Evolutionary conservation across 2,797 vertebrate genomes (phyloP), one percentile per base, ranked within the genome.

Genomic region (Coreius guichenoti): DNA sequence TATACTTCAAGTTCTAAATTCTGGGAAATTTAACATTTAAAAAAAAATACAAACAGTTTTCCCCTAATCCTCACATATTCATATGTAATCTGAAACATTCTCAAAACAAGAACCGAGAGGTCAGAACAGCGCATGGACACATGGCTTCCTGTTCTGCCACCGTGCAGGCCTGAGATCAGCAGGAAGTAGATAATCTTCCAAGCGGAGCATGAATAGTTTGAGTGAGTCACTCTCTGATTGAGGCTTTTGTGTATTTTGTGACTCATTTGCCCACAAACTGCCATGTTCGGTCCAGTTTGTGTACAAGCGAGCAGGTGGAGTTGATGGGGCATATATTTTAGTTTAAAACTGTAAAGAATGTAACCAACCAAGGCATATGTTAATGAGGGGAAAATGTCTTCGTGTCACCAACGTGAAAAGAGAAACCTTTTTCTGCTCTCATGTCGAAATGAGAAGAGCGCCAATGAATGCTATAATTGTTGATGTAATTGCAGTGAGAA

Each of bases 111-210:
- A 31, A 19, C 29, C 12, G 8, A 9, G 56, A 29, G n/a, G 23
- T 45, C 76, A 43, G 9, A 5, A 11, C 56, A 45, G 36, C n/a
- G 21, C 31, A 43, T 70, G 65, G 80, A 87, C 80, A 51, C 80
- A 47, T n/a, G 36, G 80, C 86, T 86, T 84, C 83, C 87, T 88
- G 86, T 72, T 39, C 13, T 80, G 69, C 58, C 83, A 76, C 74
- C 14, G 82, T 76, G 83, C 45, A 63, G 39, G 31, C 14, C 39
- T 39, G 70, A 82, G 76, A 74, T 80, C 33, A 76, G 74, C 89
- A 89, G 89, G 88, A 91, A 91, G 78, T 68, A 73, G 84, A 80
- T 90, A 89, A 91, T 88, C 87, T 89, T 87, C 70, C 85, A 76
- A 45, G 78, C 51, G 72, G 49, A 67, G 73, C 72, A 68, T 89